A percentile compares a stretch with the other conserved stretches of the same genome.
Evolutionary conservation across 1,140 invertebrate genomes (phyloP).

Genomic region (Drosophila kepulauana): DNA sequence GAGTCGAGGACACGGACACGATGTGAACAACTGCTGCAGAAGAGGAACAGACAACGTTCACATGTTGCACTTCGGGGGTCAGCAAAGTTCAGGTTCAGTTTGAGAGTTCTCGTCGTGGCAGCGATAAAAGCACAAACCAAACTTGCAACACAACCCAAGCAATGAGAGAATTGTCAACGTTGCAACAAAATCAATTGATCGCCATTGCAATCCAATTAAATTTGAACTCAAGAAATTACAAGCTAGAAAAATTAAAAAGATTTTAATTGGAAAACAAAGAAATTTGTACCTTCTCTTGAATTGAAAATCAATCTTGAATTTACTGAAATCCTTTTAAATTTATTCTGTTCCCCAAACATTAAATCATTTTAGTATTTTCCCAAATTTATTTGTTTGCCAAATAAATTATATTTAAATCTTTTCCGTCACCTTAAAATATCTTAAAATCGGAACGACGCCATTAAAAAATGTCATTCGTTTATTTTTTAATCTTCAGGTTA

Average conservation of each 20-base stretch:
- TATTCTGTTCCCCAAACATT: too few species aligned
- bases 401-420: not conserved
- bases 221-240: not conserved
- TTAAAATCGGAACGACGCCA: not conserved
- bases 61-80: conserved; percentile 54
- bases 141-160: conserved; percentile 8
- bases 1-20: conserved; percentile 66
- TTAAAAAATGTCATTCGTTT: not conserved
- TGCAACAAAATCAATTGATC: conserved; percentile 16
- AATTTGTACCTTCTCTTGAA: not conserved
- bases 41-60: conserved; percentile 35
- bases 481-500: conserved; percentile 11
- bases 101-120: conserved; percentile 39
- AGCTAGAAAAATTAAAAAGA: not conserved
- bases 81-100: conserved; percentile 42
- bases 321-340: too few species aligned
- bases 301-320: not conserved
- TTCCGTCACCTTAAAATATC: not conserved
- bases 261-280: too few species aligned
- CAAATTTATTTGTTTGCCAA: too few species aligned
- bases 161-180: conserved; percentile 43
- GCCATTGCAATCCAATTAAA: conserved; percentile 36
- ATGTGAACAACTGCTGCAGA: conserved; percentile 38
- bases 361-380: too few species aligned
- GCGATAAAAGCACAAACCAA: conserved; percentile 23